These are phyloP conservation scores for Anguilla anguilla DNA, from an alignment of 2,797 vertebrate species.

Conservation along the genomic window DNA sequence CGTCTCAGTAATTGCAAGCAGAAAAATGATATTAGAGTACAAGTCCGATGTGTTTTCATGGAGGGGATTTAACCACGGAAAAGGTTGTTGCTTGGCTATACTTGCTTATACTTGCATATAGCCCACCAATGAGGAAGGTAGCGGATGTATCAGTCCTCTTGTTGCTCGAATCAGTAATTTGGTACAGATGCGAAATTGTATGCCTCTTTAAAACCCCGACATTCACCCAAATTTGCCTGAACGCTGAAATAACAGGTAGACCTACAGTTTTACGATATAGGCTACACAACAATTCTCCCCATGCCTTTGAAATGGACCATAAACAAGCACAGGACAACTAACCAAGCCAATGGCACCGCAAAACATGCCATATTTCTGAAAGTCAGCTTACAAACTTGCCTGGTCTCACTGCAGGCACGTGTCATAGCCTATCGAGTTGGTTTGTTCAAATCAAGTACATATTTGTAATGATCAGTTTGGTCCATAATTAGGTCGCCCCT, in stretches of 20 bases:
- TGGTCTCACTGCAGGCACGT: not conserved
- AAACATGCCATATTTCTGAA: not conserved
- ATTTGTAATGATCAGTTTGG: not conserved
- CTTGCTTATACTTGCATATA: slow-evolving; percentile 67
- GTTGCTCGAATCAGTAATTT: slow-evolving; percentile 70
- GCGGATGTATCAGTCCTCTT: slow-evolving; percentile 72
- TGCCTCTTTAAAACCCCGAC: slow-evolving; percentile 53
- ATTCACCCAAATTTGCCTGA: no score
- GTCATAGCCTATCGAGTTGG: not conserved
- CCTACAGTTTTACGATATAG: not conserved
- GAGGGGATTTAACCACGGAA: not conserved
- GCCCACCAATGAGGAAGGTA: slow-evolving; percentile 72
- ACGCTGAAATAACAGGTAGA: no score
- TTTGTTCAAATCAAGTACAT: slow-evolving; percentile 9
- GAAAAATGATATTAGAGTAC: not conserved
- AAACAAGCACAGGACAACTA: not conserved
- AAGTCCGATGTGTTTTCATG: slow-evolving; percentile 45
- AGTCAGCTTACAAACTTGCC: not conserved
- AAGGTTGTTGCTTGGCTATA: slow-evolving; percentile 53
- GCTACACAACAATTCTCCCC: not conserved
- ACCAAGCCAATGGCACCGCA: not conserved
- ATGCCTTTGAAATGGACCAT: not conserved
- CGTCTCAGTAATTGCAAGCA: not conserved
- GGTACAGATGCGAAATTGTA: slow-evolving; percentile 75
- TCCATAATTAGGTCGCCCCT: slow-evolving; percentile 29